These are phyloP conservation scores for Ypsolopha sequella DNA, from an alignment of 2,888 invertebrate genomes.

Conservation along the genomic window DNA sequence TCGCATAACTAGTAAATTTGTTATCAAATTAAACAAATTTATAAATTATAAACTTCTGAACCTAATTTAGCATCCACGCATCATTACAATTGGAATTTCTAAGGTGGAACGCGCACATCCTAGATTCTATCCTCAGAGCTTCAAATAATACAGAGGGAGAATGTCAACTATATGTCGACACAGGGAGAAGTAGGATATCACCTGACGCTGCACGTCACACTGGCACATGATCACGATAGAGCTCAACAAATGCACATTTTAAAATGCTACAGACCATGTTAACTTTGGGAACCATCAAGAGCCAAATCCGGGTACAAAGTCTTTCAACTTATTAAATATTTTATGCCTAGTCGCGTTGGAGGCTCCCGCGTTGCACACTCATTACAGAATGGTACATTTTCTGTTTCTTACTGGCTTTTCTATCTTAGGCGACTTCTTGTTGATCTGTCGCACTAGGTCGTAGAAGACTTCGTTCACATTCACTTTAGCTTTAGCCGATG, in stretches of 20 bases:
- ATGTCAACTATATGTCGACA: conserved; percentile 28
- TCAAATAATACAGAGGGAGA: conserved; percentile 31
- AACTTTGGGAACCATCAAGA: conserved; percentile 62
- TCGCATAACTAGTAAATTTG: neutral
- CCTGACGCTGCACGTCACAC: conserved; percentile 16
- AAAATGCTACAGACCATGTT: conserved; percentile 43
- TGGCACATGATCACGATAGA: conserved; percentile 37
- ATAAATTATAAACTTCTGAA: conserved; percentile 38
- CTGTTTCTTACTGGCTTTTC: conserved; percentile 86
- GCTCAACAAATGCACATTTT: conserved; percentile 59
- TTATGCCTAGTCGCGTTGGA: conserved; percentile 57
- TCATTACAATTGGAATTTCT: conserved; percentile 40
- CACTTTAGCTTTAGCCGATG: conserved; percentile 99
- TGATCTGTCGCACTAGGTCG: conserved; percentile 99
- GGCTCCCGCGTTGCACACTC: conserved; percentile 31
- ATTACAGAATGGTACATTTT: conserved; percentile 85
- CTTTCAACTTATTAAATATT: conserved; percentile 69
- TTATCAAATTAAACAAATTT: conserved; percentile 6
- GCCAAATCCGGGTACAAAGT: conserved; percentile 67
- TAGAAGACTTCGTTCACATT: conserved; percentile 99
- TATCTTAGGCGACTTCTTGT: conserved; percentile 97
- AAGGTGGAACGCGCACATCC: conserved; percentile 49
- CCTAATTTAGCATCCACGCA: conserved; percentile 40
- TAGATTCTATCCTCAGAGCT: conserved; percentile 31
- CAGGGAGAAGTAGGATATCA: conserved; percentile 1